These are phyloP conservation scores for Ametastegia equiseti DNA, from an alignment of 2,888 invertebrate genomes.

Conservation along the genomic window DNA sequence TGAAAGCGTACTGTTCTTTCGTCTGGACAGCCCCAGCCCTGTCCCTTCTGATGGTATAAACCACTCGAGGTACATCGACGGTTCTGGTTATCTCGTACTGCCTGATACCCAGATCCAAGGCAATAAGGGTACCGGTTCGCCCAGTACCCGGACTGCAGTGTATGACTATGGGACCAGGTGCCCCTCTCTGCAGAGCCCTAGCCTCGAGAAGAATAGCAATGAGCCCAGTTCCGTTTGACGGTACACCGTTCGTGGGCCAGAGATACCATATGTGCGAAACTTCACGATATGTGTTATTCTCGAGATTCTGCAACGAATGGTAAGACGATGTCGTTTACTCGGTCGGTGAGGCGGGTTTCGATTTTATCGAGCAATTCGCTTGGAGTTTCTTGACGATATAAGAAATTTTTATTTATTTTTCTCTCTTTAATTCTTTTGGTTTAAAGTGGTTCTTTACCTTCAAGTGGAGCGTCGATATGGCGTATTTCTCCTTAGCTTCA, in stretches of 20 bases:
- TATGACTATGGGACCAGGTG: conserved; percentile 86
- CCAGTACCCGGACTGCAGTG: conserved; percentile 96
- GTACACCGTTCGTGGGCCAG: conserved; percentile 94
- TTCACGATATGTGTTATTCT: conserved; percentile 90
- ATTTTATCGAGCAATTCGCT: conserved; percentile 29
- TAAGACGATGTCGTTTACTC: not conserved
- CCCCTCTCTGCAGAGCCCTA: conserved; percentile 76
- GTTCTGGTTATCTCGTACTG: conserved; percentile 89
- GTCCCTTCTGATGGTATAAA: conserved; percentile 90
- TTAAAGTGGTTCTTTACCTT: too few relatives aligned
- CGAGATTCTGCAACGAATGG: conserved; percentile 80
- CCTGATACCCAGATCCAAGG: conserved; percentile 91
- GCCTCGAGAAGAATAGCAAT: conserved; percentile 93
- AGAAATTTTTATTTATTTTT: too few relatives aligned
- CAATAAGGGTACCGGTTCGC: conserved; percentile 90
- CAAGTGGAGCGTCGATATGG: conserved; percentile 90
- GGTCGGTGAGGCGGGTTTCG: not conserved
- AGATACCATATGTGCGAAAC: conserved; percentile 96
- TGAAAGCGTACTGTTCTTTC: conserved; percentile 93
- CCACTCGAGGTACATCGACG: conserved; percentile 92
- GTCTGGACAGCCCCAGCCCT: conserved; percentile 94
- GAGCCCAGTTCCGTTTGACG: conserved; percentile 88
- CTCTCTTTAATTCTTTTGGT: too few relatives aligned
- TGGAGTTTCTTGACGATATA: too few relatives aligned
- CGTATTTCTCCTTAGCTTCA: conserved; percentile 94